Percentiles rank a stretch among this genome's conserved stretches.
These are phyloP conservation scores for Bujurquina vittata DNA, from an alignment of 2,113 vertebrate genomes.

Conservation along the genomic window DNA sequence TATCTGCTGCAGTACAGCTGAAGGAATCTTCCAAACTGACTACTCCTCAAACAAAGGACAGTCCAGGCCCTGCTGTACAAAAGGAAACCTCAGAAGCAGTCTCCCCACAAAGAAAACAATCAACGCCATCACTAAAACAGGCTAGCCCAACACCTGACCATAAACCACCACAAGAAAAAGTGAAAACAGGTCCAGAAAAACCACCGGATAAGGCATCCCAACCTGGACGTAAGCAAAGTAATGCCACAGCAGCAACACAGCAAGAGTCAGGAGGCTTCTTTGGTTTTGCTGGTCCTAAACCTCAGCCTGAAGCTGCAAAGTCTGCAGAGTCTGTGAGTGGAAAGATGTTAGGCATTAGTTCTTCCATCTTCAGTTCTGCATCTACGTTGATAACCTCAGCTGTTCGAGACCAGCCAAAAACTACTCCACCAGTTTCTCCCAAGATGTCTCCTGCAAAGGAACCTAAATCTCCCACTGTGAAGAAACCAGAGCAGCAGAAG, in stretches of 20 bases:
- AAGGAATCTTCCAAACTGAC: conserved; percentile 37
- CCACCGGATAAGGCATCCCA: conserved; percentile 46
- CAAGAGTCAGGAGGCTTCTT: conserved; percentile 81
- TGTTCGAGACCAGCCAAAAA: conserved; percentile 70
- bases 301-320: conserved; percentile 83
- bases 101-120: conserved; percentile 59
- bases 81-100: conserved; percentile 49
- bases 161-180: conserved; percentile 36
- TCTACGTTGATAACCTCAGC: conserved; percentile 76
- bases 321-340: conserved; percentile 84
- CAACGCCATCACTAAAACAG: conserved; percentile 41
- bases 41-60: conserved; percentile 27
- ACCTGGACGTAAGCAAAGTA: conserved; percentile 73
- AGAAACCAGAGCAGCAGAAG: conserved; percentile 47
- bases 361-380: conserved; percentile 79
- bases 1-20: conserved; percentile 13
- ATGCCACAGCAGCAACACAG: conserved; percentile 64
- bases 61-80: conserved; percentile 23
- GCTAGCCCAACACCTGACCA: conserved; percentile 15
- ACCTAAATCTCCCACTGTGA: conserved; percentile 28
- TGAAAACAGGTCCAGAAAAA: conserved; percentile 57
- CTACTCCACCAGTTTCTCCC: conserved; percentile 70
- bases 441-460: conserved; percentile 64
- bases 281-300: conserved; percentile 65
- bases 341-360: conserved; percentile 83